These are phyloP conservation scores for Apoda limacodes DNA, from an alignment of 2,888 invertebrate species.

Conservation along the genomic window DNA sequence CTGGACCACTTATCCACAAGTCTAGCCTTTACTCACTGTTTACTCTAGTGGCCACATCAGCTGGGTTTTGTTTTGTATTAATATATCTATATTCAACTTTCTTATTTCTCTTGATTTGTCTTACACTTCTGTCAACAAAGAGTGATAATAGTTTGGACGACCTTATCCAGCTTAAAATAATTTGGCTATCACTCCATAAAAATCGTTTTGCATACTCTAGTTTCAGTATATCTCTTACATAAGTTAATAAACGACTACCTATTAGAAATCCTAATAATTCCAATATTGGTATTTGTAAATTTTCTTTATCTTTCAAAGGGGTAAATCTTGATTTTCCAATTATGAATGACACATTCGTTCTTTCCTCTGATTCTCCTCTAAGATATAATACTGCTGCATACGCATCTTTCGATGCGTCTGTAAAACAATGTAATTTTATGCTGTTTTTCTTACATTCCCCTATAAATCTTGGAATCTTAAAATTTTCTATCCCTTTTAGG, in stretches of 20 bases:
- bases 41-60: slow-evolving; percentile 2
- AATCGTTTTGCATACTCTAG: neutral
- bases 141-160: slow-evolving; percentile 6
- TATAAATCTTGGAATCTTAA: neutral
- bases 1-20: neutral
- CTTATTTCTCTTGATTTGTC: slow-evolving; percentile 4
- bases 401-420: slow-evolving; percentile 8
- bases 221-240: neutral
- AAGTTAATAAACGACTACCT: slow-evolving; percentile 2
- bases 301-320: slow-evolving; percentile 2
- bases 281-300: slow-evolving; percentile 4
- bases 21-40: too few relatives aligned
- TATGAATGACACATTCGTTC: neutral
- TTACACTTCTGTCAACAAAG: slow-evolving; percentile 5
- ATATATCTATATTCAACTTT: slow-evolving; percentile 1
- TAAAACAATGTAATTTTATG: slow-evolving; percentile 13
- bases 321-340: slow-evolving; percentile 2
- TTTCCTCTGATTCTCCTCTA: neutral
- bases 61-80: slow-evolving; percentile 2
- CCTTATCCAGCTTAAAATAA: slow-evolving; percentile 4
- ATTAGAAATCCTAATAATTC: slow-evolving; percentile 6
- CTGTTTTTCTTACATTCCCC: neutral
- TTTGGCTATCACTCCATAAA: slow-evolving; percentile 9
- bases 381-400: slow-evolving; percentile 11
- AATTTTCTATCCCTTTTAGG: neutral